These are phyloP conservation scores for Drosophila chauvacae DNA, from an alignment of 1,140 invertebrate species.

Conservation along the genomic window DNA sequence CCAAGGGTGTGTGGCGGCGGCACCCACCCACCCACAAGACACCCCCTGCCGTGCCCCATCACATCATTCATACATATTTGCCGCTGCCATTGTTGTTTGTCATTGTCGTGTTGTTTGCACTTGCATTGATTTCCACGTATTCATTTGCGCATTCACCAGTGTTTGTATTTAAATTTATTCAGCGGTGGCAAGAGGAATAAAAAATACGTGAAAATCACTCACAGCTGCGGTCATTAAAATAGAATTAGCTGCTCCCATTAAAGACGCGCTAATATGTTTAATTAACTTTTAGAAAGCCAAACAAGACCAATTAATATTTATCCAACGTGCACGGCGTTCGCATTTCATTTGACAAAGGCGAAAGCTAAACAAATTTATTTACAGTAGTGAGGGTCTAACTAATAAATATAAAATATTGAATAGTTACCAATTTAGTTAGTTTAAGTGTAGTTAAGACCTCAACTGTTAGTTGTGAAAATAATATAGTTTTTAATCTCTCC, in stretches of 20 bases:
- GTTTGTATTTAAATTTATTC: conserved; percentile 66
- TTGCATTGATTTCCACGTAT: conserved; percentile 71
- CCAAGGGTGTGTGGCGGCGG: conserved; percentile 3
- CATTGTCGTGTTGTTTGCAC: conserved; percentile 62
- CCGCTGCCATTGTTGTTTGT: conserved; percentile 46
- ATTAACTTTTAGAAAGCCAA: conserved; percentile 2
- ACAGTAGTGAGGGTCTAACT: not conserved
- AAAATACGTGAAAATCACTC: not conserved
- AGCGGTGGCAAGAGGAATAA: conserved; percentile 15
- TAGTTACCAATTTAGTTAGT: not conserved
- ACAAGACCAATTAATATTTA: conserved; percentile 3
- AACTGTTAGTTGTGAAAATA: not conserved
- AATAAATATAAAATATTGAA: not conserved
- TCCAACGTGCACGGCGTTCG: not conserved
- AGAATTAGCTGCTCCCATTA: not conserved
- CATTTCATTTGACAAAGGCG: not conserved
- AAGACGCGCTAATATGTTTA: not conserved
- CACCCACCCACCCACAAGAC: not conserved
- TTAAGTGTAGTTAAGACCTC: not conserved
- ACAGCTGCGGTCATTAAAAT: conserved; percentile 18
- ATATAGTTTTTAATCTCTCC: not conserved
- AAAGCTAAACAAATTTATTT: conserved; percentile 1
- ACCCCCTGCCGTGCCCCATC: not conserved
- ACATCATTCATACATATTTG: conserved; percentile 67
- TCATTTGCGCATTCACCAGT: conserved; percentile 50